Conservation (phyloP, 2,888 invertebrate species). For the Sinotaia quadrata region DNA sequence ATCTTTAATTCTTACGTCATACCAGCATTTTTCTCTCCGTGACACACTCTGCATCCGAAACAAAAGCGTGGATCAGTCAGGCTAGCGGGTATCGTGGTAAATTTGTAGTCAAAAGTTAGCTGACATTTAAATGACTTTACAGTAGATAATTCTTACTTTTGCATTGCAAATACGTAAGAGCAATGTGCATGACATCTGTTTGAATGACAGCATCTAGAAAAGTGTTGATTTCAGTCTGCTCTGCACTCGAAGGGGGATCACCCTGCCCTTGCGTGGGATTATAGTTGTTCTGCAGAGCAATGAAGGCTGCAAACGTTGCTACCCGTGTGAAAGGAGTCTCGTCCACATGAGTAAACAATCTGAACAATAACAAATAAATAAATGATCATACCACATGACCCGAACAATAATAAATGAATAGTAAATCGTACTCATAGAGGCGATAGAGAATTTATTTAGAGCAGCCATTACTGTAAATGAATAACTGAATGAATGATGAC, state of each 20-base stretch:
- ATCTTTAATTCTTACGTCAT: no score
- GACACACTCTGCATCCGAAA: no score
- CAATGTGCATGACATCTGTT: constrained; percentile 18
- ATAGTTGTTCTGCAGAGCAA: constrained; percentile 30
- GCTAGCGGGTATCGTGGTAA: no score
- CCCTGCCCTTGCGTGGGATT: background rate
- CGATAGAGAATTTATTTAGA: no score
- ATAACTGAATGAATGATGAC: no score
- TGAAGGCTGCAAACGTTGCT: constrained; percentile 11
- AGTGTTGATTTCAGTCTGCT: constrained; percentile 10
- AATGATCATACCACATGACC: background rate
- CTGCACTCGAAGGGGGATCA: constrained; percentile 15
- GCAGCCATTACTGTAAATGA: no score
- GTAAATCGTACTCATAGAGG: no score
- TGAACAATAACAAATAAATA: background rate
- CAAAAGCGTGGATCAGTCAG: no score
- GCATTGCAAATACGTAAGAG: constrained; percentile 25
- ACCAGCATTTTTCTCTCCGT: no score
- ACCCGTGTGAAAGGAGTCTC: background rate
- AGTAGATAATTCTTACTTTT: constrained; percentile 22
- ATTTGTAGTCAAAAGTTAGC: no score
- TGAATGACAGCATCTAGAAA: constrained; percentile 27
- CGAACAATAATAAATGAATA: no score
- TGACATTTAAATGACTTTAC: no score
- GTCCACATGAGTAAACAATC: constrained; percentile 27